A percentile compares a stretch with the other conserved stretches of the same genome.
Conservation (phyloP, 1,140 invertebrate genomes). For the Manduca sexta region DNA sequence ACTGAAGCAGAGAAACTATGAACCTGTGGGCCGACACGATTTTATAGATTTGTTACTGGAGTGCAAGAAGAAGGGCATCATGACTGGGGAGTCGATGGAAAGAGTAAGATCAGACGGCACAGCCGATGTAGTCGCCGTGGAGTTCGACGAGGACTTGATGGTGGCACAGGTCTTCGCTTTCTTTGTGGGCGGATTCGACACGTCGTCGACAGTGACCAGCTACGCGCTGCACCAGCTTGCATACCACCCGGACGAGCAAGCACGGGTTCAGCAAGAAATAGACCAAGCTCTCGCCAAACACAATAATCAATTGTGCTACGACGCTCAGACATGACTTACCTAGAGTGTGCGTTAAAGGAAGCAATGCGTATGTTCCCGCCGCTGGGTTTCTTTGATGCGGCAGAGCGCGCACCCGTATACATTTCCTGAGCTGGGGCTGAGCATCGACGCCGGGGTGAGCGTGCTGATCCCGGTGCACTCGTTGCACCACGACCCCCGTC, state of each 20-base stretch:
- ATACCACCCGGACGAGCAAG: slow-evolving; percentile 73
- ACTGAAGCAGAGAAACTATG: slow-evolving; percentile 29
- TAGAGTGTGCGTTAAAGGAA: slow-evolving; percentile 67
- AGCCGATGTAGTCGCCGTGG: slow-evolving; percentile 25
- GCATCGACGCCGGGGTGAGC: slow-evolving; percentile 47
- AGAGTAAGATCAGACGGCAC: slow-evolving; percentile 40
- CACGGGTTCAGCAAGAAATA: slow-evolving; percentile 74
- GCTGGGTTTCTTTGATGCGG: slow-evolving; percentile 49
- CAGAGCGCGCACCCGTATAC: slow-evolving; percentile 58
- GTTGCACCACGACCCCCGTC: slow-evolving; percentile 72
- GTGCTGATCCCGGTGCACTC: slow-evolving; percentile 59
- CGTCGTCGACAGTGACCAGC: slow-evolving; percentile 73
- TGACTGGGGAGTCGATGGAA: slow-evolving; percentile 60
- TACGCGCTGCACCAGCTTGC: slow-evolving; percentile 74
- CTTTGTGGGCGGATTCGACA: slow-evolving; percentile 76
- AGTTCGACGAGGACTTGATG: slow-evolving; percentile 42
- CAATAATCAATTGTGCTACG: slow-evolving; percentile 54
- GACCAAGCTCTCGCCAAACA: slow-evolving; percentile 59
- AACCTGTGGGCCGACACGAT: slow-evolving; percentile 64
- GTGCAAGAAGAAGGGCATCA: slow-evolving; percentile 55
- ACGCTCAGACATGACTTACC: slow-evolving; percentile 64
- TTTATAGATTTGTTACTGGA: slow-evolving; percentile 75
- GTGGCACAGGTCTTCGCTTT: slow-evolving; percentile 74
- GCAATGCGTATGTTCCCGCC: slow-evolving; percentile 69
- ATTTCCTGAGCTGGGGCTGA: slow-evolving; percentile 50